These are phyloP conservation scores for Drosophila subobscura DNA, from an alignment of 1,140 invertebrate genomes.

Conservation along the genomic window DNA sequence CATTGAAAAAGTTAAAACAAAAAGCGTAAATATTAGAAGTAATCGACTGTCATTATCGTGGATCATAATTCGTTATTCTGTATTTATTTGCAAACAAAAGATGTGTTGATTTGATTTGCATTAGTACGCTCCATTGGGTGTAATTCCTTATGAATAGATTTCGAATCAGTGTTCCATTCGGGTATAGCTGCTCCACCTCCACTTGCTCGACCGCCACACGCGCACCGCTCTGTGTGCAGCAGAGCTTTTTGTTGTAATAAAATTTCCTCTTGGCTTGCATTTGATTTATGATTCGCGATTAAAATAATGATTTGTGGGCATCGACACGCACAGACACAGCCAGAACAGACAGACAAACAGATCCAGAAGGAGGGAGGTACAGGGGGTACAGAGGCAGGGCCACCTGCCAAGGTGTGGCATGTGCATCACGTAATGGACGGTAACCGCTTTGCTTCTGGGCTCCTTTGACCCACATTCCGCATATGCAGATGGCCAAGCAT, in stretches of 20 bases:
- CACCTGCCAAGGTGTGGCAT: slow-evolving; percentile 51
- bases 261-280: slow-evolving; percentile 33
- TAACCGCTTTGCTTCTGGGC: slow-evolving; percentile 28
- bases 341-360: slow-evolving; percentile 45
- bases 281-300: slow-evolving; percentile 81
- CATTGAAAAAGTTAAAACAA: too few relatives aligned
- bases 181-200: background rate
- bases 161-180: background rate
- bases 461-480: slow-evolving; percentile 53
- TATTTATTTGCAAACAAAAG: background rate
- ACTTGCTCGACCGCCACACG: slow-evolving; percentile 2
- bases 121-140: slow-evolving; percentile 4
- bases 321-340: too few relatives aligned
- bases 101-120: background rate
- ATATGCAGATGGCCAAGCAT: slow-evolving; percentile 54
- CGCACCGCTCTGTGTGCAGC: slow-evolving; percentile 43
- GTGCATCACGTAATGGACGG: slow-evolving; percentile 49
- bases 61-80: too few relatives aligned
- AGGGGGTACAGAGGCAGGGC: slow-evolving; percentile 7
- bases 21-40: too few relatives aligned
- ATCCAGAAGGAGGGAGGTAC: background rate
- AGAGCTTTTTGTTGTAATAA: slow-evolving; percentile 28
- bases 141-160: slow-evolving; percentile 22
- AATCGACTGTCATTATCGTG: too few relatives aligned
- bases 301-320: slow-evolving; percentile 79